Percentiles rank a stretch among this genome's conserved stretches.
These are phyloP conservation scores for Squalus acanthias DNA, from an alignment of 2,797 vertebrate species.

Conservation along the genomic window DNA sequence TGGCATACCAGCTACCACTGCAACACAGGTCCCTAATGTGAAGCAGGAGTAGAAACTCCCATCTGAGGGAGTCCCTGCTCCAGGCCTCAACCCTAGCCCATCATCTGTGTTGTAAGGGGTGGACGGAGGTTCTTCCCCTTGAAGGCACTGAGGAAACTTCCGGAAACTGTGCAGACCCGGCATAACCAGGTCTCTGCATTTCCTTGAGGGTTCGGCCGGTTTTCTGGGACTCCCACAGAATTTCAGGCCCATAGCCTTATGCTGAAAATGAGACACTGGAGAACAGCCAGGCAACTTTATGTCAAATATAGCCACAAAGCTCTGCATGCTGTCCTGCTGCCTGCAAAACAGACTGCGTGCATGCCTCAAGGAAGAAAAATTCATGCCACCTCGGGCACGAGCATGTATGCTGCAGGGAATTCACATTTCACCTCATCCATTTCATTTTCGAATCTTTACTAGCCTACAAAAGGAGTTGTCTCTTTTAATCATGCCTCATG, in stretches of 20 bases:
- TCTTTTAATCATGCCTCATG: constrained; percentile 24
- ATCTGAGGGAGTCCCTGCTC: neutral
- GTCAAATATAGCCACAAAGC: neutral
- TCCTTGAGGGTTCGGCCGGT: neutral
- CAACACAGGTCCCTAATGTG: neutral
- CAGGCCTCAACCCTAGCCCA: neutral
- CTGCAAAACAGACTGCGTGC: neutral
- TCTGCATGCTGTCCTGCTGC: neutral
- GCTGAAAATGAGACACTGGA: neutral
- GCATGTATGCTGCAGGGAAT: neutral
- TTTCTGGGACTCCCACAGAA: no score
- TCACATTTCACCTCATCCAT: neutral
- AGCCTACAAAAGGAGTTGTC: neutral
- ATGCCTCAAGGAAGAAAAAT: constrained; percentile 2
- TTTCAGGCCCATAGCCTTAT: neutral
- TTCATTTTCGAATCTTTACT: neutral
- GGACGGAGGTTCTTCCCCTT: neutral
- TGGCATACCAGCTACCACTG: no score
- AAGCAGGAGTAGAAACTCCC: no score
- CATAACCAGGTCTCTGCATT: neutral
- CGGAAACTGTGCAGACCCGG: neutral
- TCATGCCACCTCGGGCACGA: neutral
- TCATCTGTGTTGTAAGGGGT: neutral
- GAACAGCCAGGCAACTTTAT: neutral
- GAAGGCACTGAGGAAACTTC: neutral